Percentiles rank a stretch among this genome's conserved stretches.
These are phyloP conservation scores for Pimephales promelas DNA, from an alignment of 2,113 vertebrate species.

Conservation along the genomic window DNA sequence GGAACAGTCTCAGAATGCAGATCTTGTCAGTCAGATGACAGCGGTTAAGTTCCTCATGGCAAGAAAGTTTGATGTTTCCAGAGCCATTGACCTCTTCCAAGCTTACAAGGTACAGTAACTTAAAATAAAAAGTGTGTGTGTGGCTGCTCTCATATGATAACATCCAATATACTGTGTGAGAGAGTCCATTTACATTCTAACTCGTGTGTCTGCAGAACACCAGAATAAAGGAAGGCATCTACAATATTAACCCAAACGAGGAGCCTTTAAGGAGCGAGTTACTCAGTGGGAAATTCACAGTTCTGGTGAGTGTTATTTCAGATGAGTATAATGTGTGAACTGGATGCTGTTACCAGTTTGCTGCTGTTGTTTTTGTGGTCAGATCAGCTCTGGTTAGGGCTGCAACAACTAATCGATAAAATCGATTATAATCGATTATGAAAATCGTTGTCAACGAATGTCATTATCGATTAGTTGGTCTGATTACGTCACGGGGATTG, in stretches of 20 bases:
- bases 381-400: neutral
- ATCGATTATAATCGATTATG: too few relatives aligned
- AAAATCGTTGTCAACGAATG: too few relatives aligned
- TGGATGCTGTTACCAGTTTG: neutral
- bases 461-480: too few relatives aligned
- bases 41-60: conserved; percentile 85
- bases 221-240: conserved; percentile 81
- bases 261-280: conserved; percentile 80
- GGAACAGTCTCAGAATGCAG: conserved; percentile 78
- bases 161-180: neutral
- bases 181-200: neutral
- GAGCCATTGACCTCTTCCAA: conserved; percentile 82
- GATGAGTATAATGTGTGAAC: neutral
- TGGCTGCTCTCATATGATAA: neutral
- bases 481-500: too few relatives aligned
- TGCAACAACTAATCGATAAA: too few relatives aligned
- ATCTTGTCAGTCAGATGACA: conserved; percentile 79
- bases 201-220: conserved; percentile 70
- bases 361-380: neutral
- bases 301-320: conserved; percentile 71
- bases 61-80: conserved; percentile 81
- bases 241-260: conserved; percentile 80
- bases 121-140: neutral
- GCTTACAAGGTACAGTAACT: conserved; percentile 77
- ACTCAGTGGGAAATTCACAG: conserved; percentile 80